These are phyloP conservation scores for Choreutis nemorana DNA, from an alignment of 2,888 invertebrate genomes.

Conservation along the genomic window DNA sequence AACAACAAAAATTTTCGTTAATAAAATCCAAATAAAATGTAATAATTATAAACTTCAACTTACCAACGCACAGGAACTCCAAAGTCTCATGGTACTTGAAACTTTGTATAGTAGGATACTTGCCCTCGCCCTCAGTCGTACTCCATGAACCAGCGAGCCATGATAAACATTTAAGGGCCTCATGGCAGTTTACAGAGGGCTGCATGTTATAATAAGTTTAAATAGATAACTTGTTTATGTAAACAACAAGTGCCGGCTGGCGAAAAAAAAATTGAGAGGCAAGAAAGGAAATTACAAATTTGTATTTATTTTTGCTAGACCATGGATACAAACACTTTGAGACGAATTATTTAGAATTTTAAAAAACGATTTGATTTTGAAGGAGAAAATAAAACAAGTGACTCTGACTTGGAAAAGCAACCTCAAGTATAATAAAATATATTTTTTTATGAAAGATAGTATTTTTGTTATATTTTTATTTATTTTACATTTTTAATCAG, in stretches of 20 bases:
- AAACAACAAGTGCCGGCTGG: too few species aligned
- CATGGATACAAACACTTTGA: neutral
- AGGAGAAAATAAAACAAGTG: too few species aligned
- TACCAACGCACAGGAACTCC: conserved; percentile 59
- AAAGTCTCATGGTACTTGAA: conserved; percentile 67
- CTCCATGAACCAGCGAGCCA: conserved; percentile 70
- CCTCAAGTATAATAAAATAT: too few species aligned
- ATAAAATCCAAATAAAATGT: conserved; percentile 3
- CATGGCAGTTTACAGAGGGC: conserved; percentile 25
- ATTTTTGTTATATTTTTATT: too few species aligned
- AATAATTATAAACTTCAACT: conserved; percentile 8
- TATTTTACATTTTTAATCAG: too few species aligned
- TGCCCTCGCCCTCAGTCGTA: conserved; percentile 55
- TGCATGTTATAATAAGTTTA: conserved; percentile 2
- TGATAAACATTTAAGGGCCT: conserved; percentile 57
- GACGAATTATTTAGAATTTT: neutral
- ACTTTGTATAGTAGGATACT: conserved; percentile 64
- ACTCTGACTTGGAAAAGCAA: too few species aligned
- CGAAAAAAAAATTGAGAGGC: neutral
- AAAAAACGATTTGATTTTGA: too few species aligned
- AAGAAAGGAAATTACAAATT: neutral
- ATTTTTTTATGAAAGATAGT: too few species aligned
- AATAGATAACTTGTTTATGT: too few species aligned
- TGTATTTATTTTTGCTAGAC: neutral
- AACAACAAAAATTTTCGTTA: neutral